These are phyloP conservation scores for Oppia nitens DNA, from an alignment of 1,140 invertebrate species.

Conservation along the genomic window DNA sequence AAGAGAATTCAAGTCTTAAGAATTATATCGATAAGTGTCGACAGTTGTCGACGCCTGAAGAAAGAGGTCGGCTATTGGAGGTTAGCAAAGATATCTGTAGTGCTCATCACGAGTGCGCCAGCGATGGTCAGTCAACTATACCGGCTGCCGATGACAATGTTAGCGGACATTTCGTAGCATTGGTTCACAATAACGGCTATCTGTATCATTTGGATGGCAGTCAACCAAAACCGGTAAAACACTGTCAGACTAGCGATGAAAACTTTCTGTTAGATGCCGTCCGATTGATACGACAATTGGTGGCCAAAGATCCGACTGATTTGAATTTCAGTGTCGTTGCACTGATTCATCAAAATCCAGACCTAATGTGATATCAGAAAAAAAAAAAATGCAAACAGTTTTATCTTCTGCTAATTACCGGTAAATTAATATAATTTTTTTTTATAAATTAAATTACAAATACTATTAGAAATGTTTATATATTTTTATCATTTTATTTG, in stretches of 20 bases:
- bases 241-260: conserved; percentile 55
- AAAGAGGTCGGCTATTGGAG: conserved; percentile 54
- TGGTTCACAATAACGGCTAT: conserved; percentile 60
- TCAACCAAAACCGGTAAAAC: conserved; percentile 58
- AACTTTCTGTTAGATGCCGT: conserved; percentile 59
- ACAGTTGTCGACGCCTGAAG: conserved; percentile 45
- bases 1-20: conserved; percentile 49
- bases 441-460: too few relatives aligned
- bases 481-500: too few relatives aligned
- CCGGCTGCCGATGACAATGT: conserved; percentile 51
- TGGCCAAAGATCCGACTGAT: conserved; percentile 62
- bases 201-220: conserved; percentile 86
- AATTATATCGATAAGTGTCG: conserved; percentile 55
- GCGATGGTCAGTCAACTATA: conserved; percentile 71
- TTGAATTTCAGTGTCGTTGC: conserved; percentile 53
- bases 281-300: conserved; percentile 59
- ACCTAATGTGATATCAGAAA: too few relatives aligned
- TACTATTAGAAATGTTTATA: too few relatives aligned
- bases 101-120: conserved; percentile 54
- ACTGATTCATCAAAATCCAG: conserved; percentile 11
- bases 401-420: too few relatives aligned
- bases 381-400: too few relatives aligned
- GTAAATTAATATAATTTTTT: too few relatives aligned
- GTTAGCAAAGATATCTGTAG: conserved; percentile 48
- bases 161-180: conserved; percentile 74